A percentile compares a stretch with the other conserved stretches of the same genome.
phyloP scores from a whole-genome alignment of 2,888 invertebrate species.

The Sycophila texana region DNA sequence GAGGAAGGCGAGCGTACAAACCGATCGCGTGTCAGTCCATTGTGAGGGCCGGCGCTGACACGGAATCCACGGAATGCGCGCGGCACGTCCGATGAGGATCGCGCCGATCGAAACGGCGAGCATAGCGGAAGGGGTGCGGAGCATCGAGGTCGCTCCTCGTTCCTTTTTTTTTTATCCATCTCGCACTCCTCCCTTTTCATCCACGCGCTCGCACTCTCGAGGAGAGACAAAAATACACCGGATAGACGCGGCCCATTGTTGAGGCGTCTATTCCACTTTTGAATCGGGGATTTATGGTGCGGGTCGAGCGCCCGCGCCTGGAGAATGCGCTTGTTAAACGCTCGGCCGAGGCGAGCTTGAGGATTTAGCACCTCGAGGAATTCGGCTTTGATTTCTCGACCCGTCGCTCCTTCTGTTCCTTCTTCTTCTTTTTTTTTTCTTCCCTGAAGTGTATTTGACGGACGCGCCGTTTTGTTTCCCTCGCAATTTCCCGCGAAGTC shows the following conservation, averaged over 20 bases:
- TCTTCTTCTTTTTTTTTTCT: no score
- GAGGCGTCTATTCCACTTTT: slow-evolving; percentile 27
- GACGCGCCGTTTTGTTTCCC: no score
- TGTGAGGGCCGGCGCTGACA: slow-evolving; percentile 29
- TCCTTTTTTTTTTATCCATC: slow-evolving; percentile 15
- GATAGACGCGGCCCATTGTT: slow-evolving; percentile 45
- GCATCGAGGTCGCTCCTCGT: slow-evolving; percentile 39
- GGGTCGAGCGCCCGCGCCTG: slow-evolving; percentile 11
- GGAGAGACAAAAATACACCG: slow-evolving; percentile 45
- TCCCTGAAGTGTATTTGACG: no score
- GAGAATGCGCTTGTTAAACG: slow-evolving; percentile 52
- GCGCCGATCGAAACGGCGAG: slow-evolving; percentile 6
- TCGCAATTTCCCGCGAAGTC: no score
- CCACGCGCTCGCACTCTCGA: not conserved
- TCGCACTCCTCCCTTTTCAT: not conserved
- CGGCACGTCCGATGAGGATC: not conserved
- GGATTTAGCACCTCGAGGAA: slow-evolving; percentile 22
- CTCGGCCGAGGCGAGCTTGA: slow-evolving; percentile 4
- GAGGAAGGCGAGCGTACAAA: not conserved
- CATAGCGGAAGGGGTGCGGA: slow-evolving; percentile 52
- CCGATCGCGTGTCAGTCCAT: slow-evolving; percentile 6
- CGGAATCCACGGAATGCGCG: slow-evolving; percentile 48
- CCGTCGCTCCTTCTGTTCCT: no score
- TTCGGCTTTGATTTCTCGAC: not conserved
- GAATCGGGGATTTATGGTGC: slow-evolving; percentile 46